Evolutionary conservation across 2,797 vertebrate genomes (phyloP), one percentile per base, ranked within the genome.

Genomic region (Vireo griseus): DNA sequence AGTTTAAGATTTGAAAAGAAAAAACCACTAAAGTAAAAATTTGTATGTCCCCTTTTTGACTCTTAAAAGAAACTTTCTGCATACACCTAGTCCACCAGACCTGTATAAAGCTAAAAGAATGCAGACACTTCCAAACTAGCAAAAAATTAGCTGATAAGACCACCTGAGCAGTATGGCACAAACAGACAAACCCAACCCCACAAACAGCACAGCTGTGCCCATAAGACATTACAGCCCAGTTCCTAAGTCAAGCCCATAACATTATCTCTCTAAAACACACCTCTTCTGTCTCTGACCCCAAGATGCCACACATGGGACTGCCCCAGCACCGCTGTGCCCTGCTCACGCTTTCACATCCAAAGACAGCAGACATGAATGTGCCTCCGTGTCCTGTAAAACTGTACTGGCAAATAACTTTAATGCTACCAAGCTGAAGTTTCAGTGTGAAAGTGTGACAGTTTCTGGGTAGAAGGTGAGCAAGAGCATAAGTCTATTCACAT

Each of bases 321-420:
- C 45, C 13, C 45, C 2, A 0, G 37, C 45, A 51, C 10, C 42
- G 19, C n/a, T 3, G 21, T 6, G 13, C 37, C 11, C 0, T 1
- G 11, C 21, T 78, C 47, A 14, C 0, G 0, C 63, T 54, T 59
- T 51, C 59, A 42, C 12, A 57, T 29, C 52, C 65, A 21, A 31
- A 80, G 68, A 62, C 1, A 79, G 63, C 55, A 51, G 0, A 14
- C 3, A 2, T 24, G 57, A 61, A 45, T 8, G 26, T 63, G 75
- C 18, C 44, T 55, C n/a, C 3, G 0, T 13, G 37, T 13, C 78
- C 61, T 12, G 25, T 11, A 13, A 54, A n/a, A 21, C 1, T 42
- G 72, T 47, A 66, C 47, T 10, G 37, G 59, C 40, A 69, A 59
- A 55, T 37, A 55, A 33, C 44, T 59, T 29, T 1, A 76, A 2